Percentiles rank a stretch among this genome's conserved stretches.
Conservation (phyloP, 2,888 invertebrate genomes). For the Hemicrepidius hirtus region DNA sequence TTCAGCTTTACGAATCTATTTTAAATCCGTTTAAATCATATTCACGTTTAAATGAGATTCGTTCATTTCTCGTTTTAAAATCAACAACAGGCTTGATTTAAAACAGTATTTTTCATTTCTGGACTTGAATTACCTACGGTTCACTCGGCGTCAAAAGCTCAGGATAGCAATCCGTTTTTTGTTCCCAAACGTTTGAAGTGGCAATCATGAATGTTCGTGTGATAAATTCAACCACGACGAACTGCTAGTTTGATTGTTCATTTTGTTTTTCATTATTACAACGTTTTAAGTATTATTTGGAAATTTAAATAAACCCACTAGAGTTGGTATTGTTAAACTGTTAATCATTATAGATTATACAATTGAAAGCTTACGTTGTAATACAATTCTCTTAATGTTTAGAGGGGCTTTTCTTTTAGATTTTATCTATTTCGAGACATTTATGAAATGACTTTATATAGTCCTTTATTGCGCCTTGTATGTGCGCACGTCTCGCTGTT, state of each 20-base stretch:
- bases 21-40: too few relatives aligned
- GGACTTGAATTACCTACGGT: background rate
- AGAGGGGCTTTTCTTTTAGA: too few relatives aligned
- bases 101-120: too few relatives aligned
- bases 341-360: too few relatives aligned
- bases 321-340: too few relatives aligned
- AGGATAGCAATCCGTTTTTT: slow-evolving; percentile 19
- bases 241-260: background rate
- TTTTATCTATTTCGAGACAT: background rate
- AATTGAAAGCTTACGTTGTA: too few relatives aligned
- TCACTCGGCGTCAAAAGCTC: slow-evolving; percentile 6
- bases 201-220: background rate
- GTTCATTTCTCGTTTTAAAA: too few relatives aligned
- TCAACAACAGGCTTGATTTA: too few relatives aligned
- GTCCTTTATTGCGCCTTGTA: background rate
- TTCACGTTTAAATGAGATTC: too few relatives aligned
- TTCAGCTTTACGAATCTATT: too few relatives aligned
- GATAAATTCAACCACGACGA: background rate
- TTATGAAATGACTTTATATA: background rate
- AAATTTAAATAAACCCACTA: too few relatives aligned
- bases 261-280: background rate
- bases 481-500: slow-evolving; percentile 43
- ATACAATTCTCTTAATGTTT: too few relatives aligned
- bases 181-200: slow-evolving; percentile 11
- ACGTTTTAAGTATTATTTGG: background rate